Base-by-base conservation (phyloP, 2,888 invertebrate species). In the Achlya flavicornis region DNA sequence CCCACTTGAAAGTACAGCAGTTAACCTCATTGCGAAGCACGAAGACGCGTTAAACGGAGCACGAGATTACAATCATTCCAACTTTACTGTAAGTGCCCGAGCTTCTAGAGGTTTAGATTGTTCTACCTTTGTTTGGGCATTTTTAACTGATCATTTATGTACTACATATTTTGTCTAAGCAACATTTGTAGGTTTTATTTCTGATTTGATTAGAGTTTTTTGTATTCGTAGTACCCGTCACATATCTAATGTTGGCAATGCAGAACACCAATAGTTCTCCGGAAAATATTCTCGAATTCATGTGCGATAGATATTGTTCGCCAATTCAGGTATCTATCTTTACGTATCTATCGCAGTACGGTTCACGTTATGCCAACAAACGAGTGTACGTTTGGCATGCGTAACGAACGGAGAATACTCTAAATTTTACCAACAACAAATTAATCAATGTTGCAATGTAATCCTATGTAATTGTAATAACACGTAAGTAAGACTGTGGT, bases 11-110 rank as follows among this genome's bases (percentile, higher is more conserved):
- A 19, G 53, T 53, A 53, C 53, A 53, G 53, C 16, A 53, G 53
- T 53, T 53, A 19, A 53, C 53, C 53, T 53, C 53, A 53, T 53
- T 53, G 19, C 53, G 53, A 53, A 53, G 53, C 19, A 53, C 16
- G 53, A 53, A 53, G 53, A 53, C 53, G 53, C 19, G 53, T 53
- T 53, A 53, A 53, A 53, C 53, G 53, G 19, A 53, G 53, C 19
- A 53, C 16, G 53, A 53, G 53, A 53, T 53, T 53, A 19, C 53
- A 19, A 53, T 53, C 53, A 19, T 53, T 53, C 19, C 19, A 53
- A 53, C 53, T n/a, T 48, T 48, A 48, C 48, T 48, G 48, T 48
- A 48, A 48, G 48, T 48, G 48, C 7, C 38, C 16, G 16, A 48
- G 48, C 16, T 14, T 48, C 48, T 48, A 16, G 48, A 46, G 3